A percentile compares a stretch with the other conserved stretches of the same genome.
These are phyloP conservation scores for Yoshiicerus persimilis DNA, from an alignment of 1,140 invertebrate species.

Conservation along the genomic window DNA sequence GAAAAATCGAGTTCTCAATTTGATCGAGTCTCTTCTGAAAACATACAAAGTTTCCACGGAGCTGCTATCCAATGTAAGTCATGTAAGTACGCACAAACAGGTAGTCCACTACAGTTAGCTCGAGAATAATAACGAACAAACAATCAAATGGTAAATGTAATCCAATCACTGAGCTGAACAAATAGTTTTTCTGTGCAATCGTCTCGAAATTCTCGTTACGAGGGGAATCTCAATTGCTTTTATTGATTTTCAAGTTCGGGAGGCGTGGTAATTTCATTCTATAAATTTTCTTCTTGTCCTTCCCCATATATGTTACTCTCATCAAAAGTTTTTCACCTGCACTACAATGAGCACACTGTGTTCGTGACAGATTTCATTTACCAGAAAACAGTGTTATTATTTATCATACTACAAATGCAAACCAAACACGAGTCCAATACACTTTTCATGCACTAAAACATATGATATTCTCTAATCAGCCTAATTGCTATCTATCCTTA, in stretches of 20 bases:
- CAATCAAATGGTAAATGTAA: neutral
- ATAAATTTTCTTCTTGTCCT: neutral
- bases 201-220: neutral
- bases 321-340: neutral
- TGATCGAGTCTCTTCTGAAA: conserved; percentile 36
- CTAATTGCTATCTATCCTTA: neutral
- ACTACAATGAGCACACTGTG: no score
- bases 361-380: neutral
- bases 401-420: neutral
- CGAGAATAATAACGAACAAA: no score
- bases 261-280: neutral
- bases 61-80: conserved; percentile 1
- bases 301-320: neutral
- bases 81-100: neutral
- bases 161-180: neutral
- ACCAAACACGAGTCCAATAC: neutral
- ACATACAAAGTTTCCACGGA: conserved; percentile 42
- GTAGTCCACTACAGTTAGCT: no score
- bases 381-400: neutral
- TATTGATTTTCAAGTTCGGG: neutral
- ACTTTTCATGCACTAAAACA: neutral
- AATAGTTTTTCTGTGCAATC: neutral
- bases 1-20: conserved; percentile 14
- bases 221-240: neutral
- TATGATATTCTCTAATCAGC: neutral